Evolutionary conservation across 2,888 invertebrate genomes (phyloP), one percentile per base, ranked within the genome.

Genomic region (Hirtodrosophila cameraria): DNA sequence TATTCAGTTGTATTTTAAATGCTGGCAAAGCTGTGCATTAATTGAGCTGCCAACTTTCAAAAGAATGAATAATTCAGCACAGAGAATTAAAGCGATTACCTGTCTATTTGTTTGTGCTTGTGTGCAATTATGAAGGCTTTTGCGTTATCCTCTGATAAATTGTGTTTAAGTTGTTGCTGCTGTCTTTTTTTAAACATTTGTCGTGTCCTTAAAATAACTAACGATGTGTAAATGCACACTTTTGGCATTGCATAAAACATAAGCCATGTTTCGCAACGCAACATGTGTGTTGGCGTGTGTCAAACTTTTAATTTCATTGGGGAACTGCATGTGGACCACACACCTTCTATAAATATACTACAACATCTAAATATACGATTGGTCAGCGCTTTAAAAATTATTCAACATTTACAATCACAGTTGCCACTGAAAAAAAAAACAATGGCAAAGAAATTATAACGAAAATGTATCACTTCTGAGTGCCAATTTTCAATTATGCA

Each of bases 291-390:
- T n/a, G n/a, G n/a, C n/a, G n/a, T 28, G 8, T 5, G n/a, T 1
- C 7, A 16, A 64, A 63, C 20, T 60, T 43, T 60, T 49, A 39
- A 60, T 60, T 66, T 60, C 46, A 18, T 43, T 53, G 28, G 48
- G 25, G 48, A 66, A 43, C 39, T 35, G 54, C 23, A 23, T 41
- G 33, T 8, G 42, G 9, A 6, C 18, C 3, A 12, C 13, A 20
- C 33, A 38, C 4, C 6, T 16, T 28, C 8, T 8, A n/a, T 11
- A 0, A 11, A 5, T 43, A 7, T 8, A 2, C 30, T n/a, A 18
- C 7, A 31, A 25, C 3, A 15, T 9, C 11, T 18, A 31, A 43
- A 18, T 42, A 43, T 31, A 30, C 16, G n/a, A 36, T 12, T 11
- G 5, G 9, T 2, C 3, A 1, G 18, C 12, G 0, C 8, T 31